Evolutionary conservation across 2,113 vertebrate species (phyloP), one percentile per base, ranked within the genome.

Genomic region (Struthidea cinerea): DNA sequence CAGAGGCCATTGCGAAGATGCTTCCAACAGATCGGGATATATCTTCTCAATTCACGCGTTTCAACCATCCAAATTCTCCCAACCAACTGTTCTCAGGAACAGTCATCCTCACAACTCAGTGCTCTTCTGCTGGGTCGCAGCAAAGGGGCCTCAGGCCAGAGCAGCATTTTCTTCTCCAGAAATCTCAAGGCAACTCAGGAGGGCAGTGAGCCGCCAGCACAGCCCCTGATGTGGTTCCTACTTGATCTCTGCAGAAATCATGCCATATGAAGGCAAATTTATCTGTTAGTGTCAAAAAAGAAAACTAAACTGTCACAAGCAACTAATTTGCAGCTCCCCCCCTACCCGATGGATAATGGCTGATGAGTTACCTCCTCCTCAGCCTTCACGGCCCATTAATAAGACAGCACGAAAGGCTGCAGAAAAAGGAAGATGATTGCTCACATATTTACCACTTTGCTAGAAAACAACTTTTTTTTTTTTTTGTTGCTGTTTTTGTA

Each of bases 351-450:
- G 20, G 78, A 24, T 86, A 83, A 69, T 3, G 23, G 88, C 47
- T 96, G 85, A 90, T 90, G 85, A 93, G 94, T 86, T 88, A 87
- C 55, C 89, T 93, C 87, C 91, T 93, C 64, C 84, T 85, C 91
- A 85, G 79, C 71, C 76, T 96, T 89, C 90, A 96, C 0, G 8
- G 88, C 42, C 80, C 96, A 97, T 92, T 95, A 92, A 70, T 37
- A 74, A 70, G 78, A 80, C 93, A 94, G 88, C 85, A 89, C 1
- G 11, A 80, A 87, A 56, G 32, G 35, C 87, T 67, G 57, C 61
- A 90, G 87, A 87, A 91, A 63, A 68, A 76, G 46, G 46, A 95
- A 79, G 84, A 68, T 11, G 16, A 87, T 16, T 76, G 74, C 77
- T 93, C 71, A 55, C 56, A 16, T 78, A 85, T 96, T 84, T 86